Evolutionary conservation across 2,113 vertebrate species (phyloP), one percentile per base, ranked within the genome.

Genomic region (Aphelocoma coerulescens): DNA sequence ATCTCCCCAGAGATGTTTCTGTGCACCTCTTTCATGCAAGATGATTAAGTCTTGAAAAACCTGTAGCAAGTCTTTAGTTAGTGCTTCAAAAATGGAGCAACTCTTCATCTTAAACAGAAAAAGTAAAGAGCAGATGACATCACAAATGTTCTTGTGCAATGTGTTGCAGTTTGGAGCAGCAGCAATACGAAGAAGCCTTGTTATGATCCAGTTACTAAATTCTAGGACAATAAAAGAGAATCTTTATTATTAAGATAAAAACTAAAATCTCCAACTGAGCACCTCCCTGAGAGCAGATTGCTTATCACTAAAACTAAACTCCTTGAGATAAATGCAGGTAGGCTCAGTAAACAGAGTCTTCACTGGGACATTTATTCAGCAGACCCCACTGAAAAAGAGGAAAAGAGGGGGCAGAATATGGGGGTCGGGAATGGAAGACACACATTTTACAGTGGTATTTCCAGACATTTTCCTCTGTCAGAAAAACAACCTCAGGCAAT

Each of bases 191-290:
- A 99, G 97, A 88, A 99, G 98, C 76, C 99, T 98, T 74, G 98
- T 97, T n/a, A 98, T 98, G 87, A 99, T 99, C 99, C 99, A 99
- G 83, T 98, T 98, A 97, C 98, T 99, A 87, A 99, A 99, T 96
- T 99, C 99, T 99, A 95, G 62, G 39, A 96, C 37, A 94, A 83
- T 57, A 90, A 87, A 82, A 94, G 76, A 89, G 63, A 74, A 74
- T 33, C 18, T 59, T 68, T 61, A 44, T 62, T 65, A 67, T 24
- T 65, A 57, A 19, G 35, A 52, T 26, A 55, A 86, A 91, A 55
- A 2, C 3, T 19, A 69, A 71, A 61, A 39, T 20, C 13, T 77
- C 13, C 39, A 71, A 13, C n/a, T 51, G 1, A 86, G 21, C 12
- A 86, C 7, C 8, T 66, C 20, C 22, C 44, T 22, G 28, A 83